These are phyloP conservation scores for Drosophila robusta DNA, from an alignment of 2,888 invertebrate genomes.

Conservation along the genomic window DNA sequence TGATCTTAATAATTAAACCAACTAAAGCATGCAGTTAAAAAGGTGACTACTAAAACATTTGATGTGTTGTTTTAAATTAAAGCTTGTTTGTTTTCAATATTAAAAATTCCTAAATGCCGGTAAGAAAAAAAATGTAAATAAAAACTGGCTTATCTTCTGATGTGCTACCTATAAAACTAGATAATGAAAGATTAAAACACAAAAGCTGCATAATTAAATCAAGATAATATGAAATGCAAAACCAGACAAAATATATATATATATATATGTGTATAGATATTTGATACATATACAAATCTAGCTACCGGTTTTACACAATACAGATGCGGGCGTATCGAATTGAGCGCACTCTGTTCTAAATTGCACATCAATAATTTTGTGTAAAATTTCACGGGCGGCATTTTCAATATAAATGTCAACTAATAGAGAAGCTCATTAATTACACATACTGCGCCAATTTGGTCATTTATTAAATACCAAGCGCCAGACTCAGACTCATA, in stretches of 20 bases:
- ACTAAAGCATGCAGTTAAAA: conserved; percentile 10
- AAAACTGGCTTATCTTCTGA: conserved; percentile 25
- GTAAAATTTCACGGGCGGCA: conserved; percentile 41
- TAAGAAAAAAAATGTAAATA: conserved; percentile 1
- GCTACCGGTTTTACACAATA: conserved; percentile 37
- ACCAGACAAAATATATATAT: conserved; percentile 1
- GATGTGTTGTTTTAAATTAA: conserved; percentile 47
- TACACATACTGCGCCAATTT: conserved; percentile 59
- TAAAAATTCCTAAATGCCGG: conserved; percentile 19
- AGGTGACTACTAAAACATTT: conserved; percentile 31
- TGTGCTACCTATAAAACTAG: conserved; percentile 12
- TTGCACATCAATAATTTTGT: conserved; percentile 57
- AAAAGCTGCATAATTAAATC: conserved; percentile 25
- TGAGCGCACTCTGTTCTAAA: conserved; percentile 27
- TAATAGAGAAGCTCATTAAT: conserved; percentile 63
- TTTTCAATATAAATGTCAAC: conserved; percentile 72
- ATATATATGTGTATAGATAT: not conserved
- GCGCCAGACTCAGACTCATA: not conserved
- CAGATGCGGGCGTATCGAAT: conserved; percentile 2
- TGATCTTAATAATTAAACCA: not conserved
- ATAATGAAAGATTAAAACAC: conserved; percentile 17
- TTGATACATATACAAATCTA: not conserved
- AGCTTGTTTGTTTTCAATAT: conserved; percentile 42
- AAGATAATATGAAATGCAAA: conserved; percentile 28
- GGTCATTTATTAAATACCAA: conserved; percentile 44